phyloP scores from a whole-genome alignment of 2,113 vertebrate genomes.

The Antidorcas marsupialis region DNA sequence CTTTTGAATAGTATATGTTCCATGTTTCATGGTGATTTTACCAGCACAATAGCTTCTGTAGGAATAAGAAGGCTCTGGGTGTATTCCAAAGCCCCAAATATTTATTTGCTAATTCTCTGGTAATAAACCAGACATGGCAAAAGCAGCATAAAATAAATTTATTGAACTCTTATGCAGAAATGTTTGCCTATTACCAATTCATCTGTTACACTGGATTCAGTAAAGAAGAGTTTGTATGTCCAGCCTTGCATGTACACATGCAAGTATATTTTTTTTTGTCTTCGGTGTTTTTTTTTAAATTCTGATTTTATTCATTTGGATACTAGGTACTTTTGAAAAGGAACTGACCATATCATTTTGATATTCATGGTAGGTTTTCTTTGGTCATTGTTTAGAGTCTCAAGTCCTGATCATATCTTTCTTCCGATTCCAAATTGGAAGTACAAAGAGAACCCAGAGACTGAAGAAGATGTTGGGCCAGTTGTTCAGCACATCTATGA shows the following conservation, averaged over 20 bases:
- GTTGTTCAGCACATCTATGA: conserved; percentile 94
- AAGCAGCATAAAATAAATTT: neutral
- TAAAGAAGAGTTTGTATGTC: neutral
- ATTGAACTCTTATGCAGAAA: neutral
- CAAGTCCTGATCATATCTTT: conserved; percentile 92
- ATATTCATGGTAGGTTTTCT: conserved; percentile 60
- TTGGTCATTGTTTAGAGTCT: conserved; percentile 82
- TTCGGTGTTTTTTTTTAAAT: neutral
- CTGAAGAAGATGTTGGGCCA: conserved; percentile 94
- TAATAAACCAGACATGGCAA: neutral
- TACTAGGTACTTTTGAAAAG: neutral
- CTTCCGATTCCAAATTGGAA: conserved; percentile 96
- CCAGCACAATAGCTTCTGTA: neutral
- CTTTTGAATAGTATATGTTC: neutral
- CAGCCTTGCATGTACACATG: neutral
- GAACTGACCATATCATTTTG: neutral
- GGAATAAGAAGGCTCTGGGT: neutral
- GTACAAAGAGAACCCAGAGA: conserved; percentile 83
- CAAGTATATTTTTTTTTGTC: neutral
- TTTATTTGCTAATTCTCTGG: neutral
- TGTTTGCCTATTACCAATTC: neutral
- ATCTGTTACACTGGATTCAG: neutral
- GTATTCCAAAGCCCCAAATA: neutral
- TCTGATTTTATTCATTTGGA: neutral
- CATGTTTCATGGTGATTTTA: neutral